Conservation (phyloP, 2,113 vertebrate species). For the Phalacrocorax pelagicus region DNA sequence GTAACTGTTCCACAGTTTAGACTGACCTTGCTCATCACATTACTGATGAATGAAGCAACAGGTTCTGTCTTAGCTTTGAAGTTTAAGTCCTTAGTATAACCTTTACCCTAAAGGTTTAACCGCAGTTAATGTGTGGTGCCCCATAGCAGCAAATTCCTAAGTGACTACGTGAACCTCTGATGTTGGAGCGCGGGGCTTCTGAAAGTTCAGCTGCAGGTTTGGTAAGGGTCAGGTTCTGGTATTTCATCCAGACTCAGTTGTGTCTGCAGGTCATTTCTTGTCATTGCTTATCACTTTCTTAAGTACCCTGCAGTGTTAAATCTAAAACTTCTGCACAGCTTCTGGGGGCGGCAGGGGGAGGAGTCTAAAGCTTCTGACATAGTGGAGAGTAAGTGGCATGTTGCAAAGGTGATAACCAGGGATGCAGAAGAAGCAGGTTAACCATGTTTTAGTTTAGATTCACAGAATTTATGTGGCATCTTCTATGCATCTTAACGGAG, state of each 20-base stretch:
- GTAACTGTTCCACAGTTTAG: rapidly evolving
- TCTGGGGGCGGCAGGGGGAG: rapidly evolving
- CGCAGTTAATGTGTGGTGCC: not conserved
- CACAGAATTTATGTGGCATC: not conserved
- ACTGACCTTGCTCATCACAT: not conserved
- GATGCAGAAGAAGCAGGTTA: not conserved
- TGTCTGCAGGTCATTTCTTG: not conserved
- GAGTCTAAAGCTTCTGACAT: not conserved
- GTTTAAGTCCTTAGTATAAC: not conserved
- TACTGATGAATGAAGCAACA: not conserved
- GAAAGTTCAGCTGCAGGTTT: not conserved
- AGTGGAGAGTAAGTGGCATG: not conserved
- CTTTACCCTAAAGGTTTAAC: not conserved
- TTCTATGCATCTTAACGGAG: not conserved
- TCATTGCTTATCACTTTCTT: not conserved
- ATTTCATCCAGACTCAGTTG: not conserved
- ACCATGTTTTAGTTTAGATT: not conserved
- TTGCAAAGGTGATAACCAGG: not conserved
- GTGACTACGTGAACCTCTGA: not conserved
- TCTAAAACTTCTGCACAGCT: not conserved
- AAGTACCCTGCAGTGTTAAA: not conserved
- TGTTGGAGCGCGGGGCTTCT: not conserved
- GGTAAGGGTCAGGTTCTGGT: not conserved
- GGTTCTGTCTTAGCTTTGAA: not conserved
- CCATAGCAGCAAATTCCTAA: not conserved